Evolutionary conservation across 2,797 vertebrate genomes (phyloP).

Genomic region (Avahi laniger): DNA sequence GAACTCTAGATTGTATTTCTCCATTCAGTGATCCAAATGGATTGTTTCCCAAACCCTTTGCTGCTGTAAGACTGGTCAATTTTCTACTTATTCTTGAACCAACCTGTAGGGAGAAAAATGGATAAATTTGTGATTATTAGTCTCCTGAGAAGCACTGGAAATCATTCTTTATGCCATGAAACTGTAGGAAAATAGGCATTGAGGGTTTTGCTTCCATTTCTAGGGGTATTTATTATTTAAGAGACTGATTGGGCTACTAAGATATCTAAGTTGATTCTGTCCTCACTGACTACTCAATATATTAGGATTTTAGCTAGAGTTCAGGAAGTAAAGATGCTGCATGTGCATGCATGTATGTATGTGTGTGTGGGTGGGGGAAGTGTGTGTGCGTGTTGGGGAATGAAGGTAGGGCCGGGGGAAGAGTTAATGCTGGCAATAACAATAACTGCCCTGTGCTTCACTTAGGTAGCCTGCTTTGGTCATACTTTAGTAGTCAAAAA

Average conservation of each 20-base stretch:
- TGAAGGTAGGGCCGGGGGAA: neutral
- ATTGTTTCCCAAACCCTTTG: neutral
- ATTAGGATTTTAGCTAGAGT: neutral
- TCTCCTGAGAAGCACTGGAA: neutral
- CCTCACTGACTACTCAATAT: neutral
- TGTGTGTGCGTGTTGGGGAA: neutral
- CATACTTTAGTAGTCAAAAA: neutral
- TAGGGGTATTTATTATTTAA: neutral
- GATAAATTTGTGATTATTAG: neutral
- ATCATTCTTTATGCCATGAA: neutral
- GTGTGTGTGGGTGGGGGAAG: fast-evolving
- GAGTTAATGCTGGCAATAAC: neutral
- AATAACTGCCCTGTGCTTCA: neutral
- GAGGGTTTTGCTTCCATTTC: neutral
- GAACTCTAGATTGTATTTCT: constrained; percentile 1
- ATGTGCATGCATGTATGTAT: neutral
- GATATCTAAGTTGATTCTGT: neutral
- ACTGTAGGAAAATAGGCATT: neutral
- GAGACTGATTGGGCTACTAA: neutral
- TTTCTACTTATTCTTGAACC: neutral
- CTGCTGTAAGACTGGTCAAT: neutral
- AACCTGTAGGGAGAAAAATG: neutral
- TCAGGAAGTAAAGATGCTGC: neutral
- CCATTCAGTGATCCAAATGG: neutral
- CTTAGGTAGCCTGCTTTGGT: neutral